Conservation (phyloP, 2,888 invertebrate genomes). For the Drosophila cracens region DNA sequence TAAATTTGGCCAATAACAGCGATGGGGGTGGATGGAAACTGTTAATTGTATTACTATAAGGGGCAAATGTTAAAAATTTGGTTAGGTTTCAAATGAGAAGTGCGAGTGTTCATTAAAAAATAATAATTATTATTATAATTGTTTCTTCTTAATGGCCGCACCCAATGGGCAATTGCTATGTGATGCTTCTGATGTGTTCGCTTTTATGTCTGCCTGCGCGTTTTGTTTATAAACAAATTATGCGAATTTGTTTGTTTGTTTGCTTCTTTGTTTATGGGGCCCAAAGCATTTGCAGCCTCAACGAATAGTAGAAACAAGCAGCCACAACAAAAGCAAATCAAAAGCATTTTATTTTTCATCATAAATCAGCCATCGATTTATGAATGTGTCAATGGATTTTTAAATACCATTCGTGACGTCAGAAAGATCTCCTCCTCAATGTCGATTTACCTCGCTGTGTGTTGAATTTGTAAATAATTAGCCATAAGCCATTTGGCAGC, state of each 20-base stretch:
- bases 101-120: conserved; percentile 33
- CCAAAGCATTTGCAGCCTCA: conserved; percentile 30
- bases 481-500: conserved; percentile 57
- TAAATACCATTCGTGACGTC: conserved; percentile 68
- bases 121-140: conserved; percentile 41
- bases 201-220: conserved; percentile 66
- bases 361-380: conserved; percentile 77
- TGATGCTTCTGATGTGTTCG: conserved; percentile 44
- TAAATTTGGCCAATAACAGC: conserved; percentile 26
- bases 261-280: conserved; percentile 51
- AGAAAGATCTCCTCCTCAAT: conserved; percentile 30
- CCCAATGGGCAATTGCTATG: conserved; percentile 25
- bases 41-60: conserved; percentile 14
- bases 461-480: conserved; percentile 63
- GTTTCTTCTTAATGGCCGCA: conserved; percentile 30
- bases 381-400: conserved; percentile 78
- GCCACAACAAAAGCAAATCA: conserved; percentile 64
- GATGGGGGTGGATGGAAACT: conserved; percentile 23
- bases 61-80: not conserved
- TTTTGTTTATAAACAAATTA: conserved; percentile 76
- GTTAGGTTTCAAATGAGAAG: conserved; percentile 11
- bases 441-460: conserved; percentile 11
- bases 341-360: conserved; percentile 69
- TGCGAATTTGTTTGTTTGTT: conserved; percentile 37
- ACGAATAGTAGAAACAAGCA: conserved; percentile 19